Evolutionary conservation across 2,888 invertebrate genomes (phyloP).

Genomic region (Archips xylosteana): DNA sequence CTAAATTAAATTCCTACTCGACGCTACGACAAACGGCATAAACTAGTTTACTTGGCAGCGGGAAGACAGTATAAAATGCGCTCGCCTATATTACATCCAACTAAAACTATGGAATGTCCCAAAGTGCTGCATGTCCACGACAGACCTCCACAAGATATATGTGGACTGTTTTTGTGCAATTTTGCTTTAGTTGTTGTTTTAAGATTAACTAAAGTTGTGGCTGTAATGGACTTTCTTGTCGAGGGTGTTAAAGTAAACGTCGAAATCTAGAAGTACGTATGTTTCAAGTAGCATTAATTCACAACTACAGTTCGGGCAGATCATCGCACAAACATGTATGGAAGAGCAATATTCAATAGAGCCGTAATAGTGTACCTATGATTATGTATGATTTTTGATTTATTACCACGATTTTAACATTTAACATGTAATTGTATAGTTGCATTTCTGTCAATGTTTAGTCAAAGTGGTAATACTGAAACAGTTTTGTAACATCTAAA

Average conservation of each 20-base stretch:
- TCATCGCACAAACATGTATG: too few relatives aligned
- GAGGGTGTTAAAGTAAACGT: not conserved
- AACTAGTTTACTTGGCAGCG: conserved; percentile 36
- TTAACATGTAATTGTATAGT: too few relatives aligned
- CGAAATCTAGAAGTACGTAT: too few relatives aligned
- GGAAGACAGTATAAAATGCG: conserved; percentile 42
- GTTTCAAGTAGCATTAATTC: too few relatives aligned
- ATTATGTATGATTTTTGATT: too few relatives aligned
- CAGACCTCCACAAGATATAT: conserved; percentile 35
- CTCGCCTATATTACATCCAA: conserved; percentile 33
- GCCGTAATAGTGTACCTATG: too few relatives aligned
- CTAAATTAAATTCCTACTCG: conserved; percentile 38
- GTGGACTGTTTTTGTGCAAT: conserved; percentile 30
- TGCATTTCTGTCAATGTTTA: too few relatives aligned
- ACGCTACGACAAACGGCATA: conserved; percentile 36
- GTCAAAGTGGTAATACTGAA: too few relatives aligned
- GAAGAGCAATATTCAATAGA: too few relatives aligned
- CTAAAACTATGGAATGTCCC: conserved; percentile 33
- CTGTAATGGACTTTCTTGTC: not conserved
- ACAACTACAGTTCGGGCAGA: too few relatives aligned
- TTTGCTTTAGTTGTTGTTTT: conserved; percentile 15
- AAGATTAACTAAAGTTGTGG: not conserved
- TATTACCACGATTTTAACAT: too few relatives aligned
- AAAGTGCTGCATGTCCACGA: conserved; percentile 35
- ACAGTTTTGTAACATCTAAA: too few relatives aligned